These are phyloP conservation scores for Lithodes maja DNA, from an alignment of 2,888 invertebrate species.

Conservation along the genomic window DNA sequence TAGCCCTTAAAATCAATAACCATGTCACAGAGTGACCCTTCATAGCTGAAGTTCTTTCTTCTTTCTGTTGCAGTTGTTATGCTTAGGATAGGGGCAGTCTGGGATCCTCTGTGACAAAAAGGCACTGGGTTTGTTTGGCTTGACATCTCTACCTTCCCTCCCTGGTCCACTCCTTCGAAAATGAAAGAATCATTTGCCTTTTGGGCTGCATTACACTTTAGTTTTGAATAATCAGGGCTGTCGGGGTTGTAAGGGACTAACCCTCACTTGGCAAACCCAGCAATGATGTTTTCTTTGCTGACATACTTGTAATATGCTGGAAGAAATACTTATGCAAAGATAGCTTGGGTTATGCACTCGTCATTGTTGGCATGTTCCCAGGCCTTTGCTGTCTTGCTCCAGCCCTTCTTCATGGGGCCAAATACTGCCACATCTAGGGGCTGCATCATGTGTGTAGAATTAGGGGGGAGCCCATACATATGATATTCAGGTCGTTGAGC, in stretches of 20 bases:
- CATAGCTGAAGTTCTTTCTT: background rate
- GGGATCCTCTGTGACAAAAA: too few relatives aligned
- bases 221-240: background rate
- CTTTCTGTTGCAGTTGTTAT: background rate
- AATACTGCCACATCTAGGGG: slow-evolving; percentile 19
- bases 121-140: background rate
- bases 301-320: background rate
- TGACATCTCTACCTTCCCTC: background rate
- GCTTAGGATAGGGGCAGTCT: background rate
- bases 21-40: background rate
- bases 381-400: background rate
- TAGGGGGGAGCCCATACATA: slow-evolving; percentile 25
- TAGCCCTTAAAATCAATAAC: background rate
- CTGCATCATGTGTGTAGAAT: slow-evolving; percentile 2
- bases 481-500: slow-evolving; percentile 8
- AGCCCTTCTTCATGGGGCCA: background rate
- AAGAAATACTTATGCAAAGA: background rate
- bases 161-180: slow-evolving; percentile 4
- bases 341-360: background rate
- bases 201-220: background rate
- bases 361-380: background rate
- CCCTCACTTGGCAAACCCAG: slow-evolving; percentile 6
- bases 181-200: background rate
- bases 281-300: background rate
- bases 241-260: background rate